Percentiles rank a stretch among this genome's conserved stretches.
phyloP scores from a whole-genome alignment of 2,113 vertebrate genomes.

The Protobothrops flavoviridis region DNA sequence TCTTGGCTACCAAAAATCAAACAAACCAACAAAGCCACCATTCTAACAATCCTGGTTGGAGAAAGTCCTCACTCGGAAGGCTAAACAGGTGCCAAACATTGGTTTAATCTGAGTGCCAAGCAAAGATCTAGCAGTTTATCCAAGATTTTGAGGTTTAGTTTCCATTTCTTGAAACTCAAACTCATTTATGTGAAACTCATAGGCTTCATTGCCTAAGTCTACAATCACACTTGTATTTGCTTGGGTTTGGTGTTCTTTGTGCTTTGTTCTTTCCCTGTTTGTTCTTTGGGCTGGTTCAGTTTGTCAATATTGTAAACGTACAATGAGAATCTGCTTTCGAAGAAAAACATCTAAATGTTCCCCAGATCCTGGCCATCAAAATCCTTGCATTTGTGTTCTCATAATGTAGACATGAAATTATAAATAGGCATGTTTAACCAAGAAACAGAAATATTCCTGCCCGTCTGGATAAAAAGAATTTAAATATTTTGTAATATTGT shows the following conservation, averaged over 20 bases:
- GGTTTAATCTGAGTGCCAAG: neutral
- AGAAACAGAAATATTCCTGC: slow-evolving; percentile 7
- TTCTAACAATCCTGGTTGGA: neutral
- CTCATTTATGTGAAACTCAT: neutral
- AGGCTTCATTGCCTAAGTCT: neutral
- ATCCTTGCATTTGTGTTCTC: neutral
- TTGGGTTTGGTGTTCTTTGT: neutral
- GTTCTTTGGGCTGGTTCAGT: neutral
- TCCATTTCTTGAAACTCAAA: neutral
- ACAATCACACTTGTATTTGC: neutral
- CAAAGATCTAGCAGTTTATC: neutral
- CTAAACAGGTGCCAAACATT: neutral
- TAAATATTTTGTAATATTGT: slow-evolving; percentile 14
- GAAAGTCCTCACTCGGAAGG: neutral
- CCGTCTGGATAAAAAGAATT: neutral
- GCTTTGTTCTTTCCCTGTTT: neutral
- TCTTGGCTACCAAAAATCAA: neutral
- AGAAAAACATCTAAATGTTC: neutral
- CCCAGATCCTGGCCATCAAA: neutral
- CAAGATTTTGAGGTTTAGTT: neutral
- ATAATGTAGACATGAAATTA: neutral
- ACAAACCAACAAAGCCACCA: neutral
- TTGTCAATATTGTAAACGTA: neutral
- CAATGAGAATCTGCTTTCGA: neutral
- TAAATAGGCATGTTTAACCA: neutral